Base-by-base conservation (phyloP, 2,797 vertebrate species). In the Microcaecilia unicolor region DNA sequence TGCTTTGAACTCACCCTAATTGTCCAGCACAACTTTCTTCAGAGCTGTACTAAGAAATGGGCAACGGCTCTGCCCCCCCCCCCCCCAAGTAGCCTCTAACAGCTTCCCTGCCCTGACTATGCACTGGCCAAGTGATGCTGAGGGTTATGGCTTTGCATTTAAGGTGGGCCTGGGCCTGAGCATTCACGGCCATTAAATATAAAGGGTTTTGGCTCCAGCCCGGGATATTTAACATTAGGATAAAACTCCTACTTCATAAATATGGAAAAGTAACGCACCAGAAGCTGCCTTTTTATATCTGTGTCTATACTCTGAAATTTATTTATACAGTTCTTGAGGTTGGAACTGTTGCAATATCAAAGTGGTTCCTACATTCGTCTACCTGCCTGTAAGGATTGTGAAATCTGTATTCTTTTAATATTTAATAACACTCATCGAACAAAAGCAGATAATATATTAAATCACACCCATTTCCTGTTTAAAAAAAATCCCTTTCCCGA, bases 391-490 rank as follows among this genome's bases (percentile, higher is more conserved):
- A 24, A 38, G 29, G 31, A 19, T 24, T 22, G 32, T 26, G 30
- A 33, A 33, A 31, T 31, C 36, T 11, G 32, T 14, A 32, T 31
- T 48, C 38, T 57, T 32, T 51, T 25, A 34, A 50, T 21, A 29
- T 53, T 46, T 46, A 20, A 6, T 35, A 44, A n/a, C 38, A 23
- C 32, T 20, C 37, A 39, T 33, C 33, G 18, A 19, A 26, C 27
- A 34, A 54, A 22, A 16, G 9, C 24, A 23, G 19, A 15, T 22
- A 21, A 25, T 1, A 32, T 18, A 15, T 18, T 25, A 23, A 15
- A n/a, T 12, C 22, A 28, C 22, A 22, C 33, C 26, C 31, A 45
- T 34, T 15, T 25, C n/a, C n/a, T n/a, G n/a, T n/a, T n/a, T n/a
- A n/a, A n/a, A n/a, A n/a, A n/a, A n/a, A n/a, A n/a, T n/a, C n/a